A percentile compares a stretch with the other conserved stretches of the same genome.
phyloP scores from a whole-genome alignment of 35 echinoderm and acorn worm genomes.

The Amphiura filiformis region DNA sequence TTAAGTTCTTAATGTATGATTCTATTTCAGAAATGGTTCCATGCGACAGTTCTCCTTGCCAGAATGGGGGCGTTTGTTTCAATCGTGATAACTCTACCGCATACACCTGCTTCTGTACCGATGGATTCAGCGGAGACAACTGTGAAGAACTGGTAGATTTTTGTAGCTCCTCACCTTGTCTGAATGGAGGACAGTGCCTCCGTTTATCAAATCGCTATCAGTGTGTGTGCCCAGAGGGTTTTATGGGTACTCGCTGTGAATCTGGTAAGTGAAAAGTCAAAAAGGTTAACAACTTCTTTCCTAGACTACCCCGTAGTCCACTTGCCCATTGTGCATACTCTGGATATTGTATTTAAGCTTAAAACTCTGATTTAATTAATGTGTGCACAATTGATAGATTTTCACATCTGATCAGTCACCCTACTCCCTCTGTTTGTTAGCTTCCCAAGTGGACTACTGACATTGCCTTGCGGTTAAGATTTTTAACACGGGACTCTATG shows the following conservation, averaged over 20 bases:
- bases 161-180: slow-evolving; percentile 35
- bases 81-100: not conserved
- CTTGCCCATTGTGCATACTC: too few species aligned
- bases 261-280: too few species aligned
- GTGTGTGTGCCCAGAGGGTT: slow-evolving; percentile 42
- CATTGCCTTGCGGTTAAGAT: too few species aligned
- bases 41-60: not conserved
- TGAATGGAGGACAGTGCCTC: slow-evolving; percentile 52
- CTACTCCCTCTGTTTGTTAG: too few species aligned
- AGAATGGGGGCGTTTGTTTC: not conserved
- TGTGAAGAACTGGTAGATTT: not conserved
- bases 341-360: too few species aligned
- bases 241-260: slow-evolving; percentile 49
- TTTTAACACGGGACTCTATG: too few species aligned
- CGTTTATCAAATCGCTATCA: not conserved
- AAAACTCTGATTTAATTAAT: too few species aligned
- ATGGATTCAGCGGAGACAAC: not conserved
- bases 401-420: too few species aligned
- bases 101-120: not conserved
- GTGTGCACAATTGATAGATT: too few species aligned
- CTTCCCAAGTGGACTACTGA: too few species aligned
- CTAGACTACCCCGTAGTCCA: too few species aligned
- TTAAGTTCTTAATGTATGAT: not conserved
- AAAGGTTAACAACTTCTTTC: too few species aligned
- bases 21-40: not conserved